phyloP scores from a whole-genome alignment of 2,888 invertebrate genomes.

The Thymelicus sylvestris region DNA sequence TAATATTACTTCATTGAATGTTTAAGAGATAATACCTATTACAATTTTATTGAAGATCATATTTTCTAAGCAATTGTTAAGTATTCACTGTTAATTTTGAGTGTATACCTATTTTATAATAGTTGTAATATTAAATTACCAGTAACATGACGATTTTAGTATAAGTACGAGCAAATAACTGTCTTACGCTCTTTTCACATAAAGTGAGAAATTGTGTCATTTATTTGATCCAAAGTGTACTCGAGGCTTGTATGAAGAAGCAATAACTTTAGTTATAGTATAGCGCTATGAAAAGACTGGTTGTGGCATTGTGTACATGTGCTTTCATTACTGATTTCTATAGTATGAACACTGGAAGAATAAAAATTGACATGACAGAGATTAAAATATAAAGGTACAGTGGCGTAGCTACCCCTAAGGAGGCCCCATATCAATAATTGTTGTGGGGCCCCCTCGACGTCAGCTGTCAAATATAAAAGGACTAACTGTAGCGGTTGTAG shows the following conservation, averaged over 20 bases:
- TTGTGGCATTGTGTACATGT: constrained; percentile 23
- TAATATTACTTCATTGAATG: not conserved
- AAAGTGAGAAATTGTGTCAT: no score
- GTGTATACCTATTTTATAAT: no score
- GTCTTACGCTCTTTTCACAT: no score
- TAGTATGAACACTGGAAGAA: not conserved
- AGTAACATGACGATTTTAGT: not conserved
- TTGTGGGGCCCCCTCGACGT: no score
- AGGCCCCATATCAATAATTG: no score
- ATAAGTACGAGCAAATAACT: not conserved
- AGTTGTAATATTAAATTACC: not conserved
- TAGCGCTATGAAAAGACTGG: constrained; percentile 41
- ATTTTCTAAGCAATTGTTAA: not conserved
- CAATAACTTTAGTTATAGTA: constrained; percentile 40
- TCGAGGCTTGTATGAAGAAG: constrained; percentile 24
- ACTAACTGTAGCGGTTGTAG: no score
- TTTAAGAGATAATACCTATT: not conserved
- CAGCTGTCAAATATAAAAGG: no score
- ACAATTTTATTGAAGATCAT: no score
- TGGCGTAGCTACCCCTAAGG: no score
- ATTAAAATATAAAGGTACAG: no score
- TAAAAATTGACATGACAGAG: no score
- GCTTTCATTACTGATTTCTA: constrained; percentile 7
- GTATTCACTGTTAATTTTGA: not conserved
- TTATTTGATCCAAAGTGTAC: constrained; percentile 11